phyloP scores from a whole-genome alignment of 2,888 invertebrate species.

The Harmothoe impar region DNA sequence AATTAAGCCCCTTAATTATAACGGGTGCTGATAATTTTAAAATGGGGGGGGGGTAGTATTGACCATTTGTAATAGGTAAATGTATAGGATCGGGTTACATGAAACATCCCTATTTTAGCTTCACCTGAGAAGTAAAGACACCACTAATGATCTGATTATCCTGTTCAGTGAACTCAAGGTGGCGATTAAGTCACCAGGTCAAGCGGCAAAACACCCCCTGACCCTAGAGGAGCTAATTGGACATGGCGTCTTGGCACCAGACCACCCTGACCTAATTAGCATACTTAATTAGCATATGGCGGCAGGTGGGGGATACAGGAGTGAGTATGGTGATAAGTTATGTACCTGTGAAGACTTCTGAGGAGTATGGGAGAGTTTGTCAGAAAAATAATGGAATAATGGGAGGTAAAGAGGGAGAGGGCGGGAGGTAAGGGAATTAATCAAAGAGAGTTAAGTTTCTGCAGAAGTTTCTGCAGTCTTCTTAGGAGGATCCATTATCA shows the following conservation, averaged over 20 bases:
- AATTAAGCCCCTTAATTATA: too few relatives aligned
- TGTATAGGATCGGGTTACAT: too few relatives aligned
- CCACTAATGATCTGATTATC: background rate
- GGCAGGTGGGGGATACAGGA: background rate
- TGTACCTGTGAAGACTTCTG: background rate
- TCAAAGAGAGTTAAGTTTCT: background rate
- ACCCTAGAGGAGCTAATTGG: background rate
- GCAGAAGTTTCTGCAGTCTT: too few relatives aligned
- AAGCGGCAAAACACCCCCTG: conserved; percentile 7
- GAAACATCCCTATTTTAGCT: too few relatives aligned
- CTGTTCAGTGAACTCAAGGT: conserved; percentile 12
- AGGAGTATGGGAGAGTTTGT: background rate
- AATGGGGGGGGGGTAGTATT: too few relatives aligned
- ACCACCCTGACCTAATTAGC: background rate
- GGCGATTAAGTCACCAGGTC: background rate
- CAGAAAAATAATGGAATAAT: background rate
- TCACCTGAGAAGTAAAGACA: background rate
- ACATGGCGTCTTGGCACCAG: background rate
- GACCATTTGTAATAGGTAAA: too few relatives aligned
- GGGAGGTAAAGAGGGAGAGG: background rate
- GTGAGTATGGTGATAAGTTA: background rate
- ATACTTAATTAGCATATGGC: background rate
- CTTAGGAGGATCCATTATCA: too few relatives aligned
- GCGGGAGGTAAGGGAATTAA: background rate
- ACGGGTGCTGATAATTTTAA: too few relatives aligned